Percentiles rank a stretch among this genome's conserved stretches.
phyloP scores from a whole-genome alignment of 2,797 vertebrate genomes.

The Cichlasoma orientale region DNA sequence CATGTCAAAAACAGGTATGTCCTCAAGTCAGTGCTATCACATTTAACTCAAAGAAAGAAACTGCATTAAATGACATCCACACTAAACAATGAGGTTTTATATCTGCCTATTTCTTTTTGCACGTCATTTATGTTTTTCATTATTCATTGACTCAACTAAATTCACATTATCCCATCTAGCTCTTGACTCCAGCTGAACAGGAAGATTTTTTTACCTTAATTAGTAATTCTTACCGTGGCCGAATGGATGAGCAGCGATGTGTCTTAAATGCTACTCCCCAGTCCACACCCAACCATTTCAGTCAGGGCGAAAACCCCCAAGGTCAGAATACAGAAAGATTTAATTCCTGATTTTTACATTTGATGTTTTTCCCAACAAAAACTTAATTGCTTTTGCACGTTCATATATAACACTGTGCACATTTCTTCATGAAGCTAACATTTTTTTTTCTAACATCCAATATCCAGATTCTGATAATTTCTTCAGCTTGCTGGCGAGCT shows the following conservation, averaged over 20 bases:
- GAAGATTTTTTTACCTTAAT: slow-evolving; percentile 82
- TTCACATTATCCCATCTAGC: slow-evolving; percentile 20
- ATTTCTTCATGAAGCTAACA: not conserved
- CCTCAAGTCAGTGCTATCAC: not conserved
- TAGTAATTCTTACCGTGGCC: slow-evolving; percentile 76
- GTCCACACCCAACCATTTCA: slow-evolving; percentile 42
- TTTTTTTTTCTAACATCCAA: not conserved
- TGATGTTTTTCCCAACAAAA: not conserved
- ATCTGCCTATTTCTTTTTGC: not conserved
- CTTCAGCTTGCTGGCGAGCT: slow-evolving; percentile 82
- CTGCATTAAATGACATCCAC: not conserved
- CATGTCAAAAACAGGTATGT: slow-evolving; percentile 52
- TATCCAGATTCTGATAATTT: slow-evolving; percentile 71
- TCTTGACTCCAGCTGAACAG: slow-evolving; percentile 63
- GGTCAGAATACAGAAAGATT: slow-evolving; percentile 45
- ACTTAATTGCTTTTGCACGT: not conserved
- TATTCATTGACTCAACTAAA: not conserved
- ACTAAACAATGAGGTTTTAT: not conserved
- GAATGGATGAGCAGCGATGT: slow-evolving; percentile 86
- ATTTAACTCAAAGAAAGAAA: not conserved
- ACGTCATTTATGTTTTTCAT: not conserved
- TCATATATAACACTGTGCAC: not conserved
- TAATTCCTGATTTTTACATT: not conserved
- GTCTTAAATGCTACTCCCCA: slow-evolving; percentile 52
- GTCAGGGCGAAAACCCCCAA: slow-evolving; percentile 34